These are phyloP conservation scores for Dendrolimus pini DNA, from an alignment of 2,888 invertebrate species.

Conservation along the genomic window DNA sequence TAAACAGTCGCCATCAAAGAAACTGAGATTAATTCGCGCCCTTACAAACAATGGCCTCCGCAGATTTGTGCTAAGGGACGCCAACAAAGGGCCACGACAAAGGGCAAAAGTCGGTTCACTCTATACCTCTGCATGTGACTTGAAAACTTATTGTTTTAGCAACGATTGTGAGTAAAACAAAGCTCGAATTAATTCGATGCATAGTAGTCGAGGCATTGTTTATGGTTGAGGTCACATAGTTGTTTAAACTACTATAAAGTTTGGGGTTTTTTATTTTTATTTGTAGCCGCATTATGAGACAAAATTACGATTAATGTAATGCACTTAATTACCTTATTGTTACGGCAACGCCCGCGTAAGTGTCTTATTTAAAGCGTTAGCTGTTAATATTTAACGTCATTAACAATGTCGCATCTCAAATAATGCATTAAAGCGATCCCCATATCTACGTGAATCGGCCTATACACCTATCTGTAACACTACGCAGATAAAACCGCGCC, in stretches of 20 bases:
- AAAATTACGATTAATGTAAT: no score
- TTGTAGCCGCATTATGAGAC: neutral
- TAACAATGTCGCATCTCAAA: no score
- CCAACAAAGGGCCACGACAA: conserved; percentile 57
- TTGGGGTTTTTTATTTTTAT: neutral
- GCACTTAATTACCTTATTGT: no score
- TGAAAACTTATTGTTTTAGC: conserved; percentile 56
- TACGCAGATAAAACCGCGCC: no score
- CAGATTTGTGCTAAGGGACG: conserved; percentile 16
- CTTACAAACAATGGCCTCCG: conserved; percentile 54
- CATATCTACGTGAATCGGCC: no score
- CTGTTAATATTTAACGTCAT: no score
- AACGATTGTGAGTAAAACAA: conserved; percentile 58
- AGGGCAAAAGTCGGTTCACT: conserved; percentile 43
- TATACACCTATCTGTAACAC: no score
- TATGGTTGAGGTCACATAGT: neutral
- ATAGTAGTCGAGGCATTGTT: conserved; percentile 12
- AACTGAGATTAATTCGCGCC: conserved; percentile 71
- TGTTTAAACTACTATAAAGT: conserved; percentile 1
- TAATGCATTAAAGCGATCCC: no score
- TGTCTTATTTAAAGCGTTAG: no score
- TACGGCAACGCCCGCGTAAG: no score
- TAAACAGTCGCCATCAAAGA: conserved; percentile 64
- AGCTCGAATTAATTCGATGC: conserved; percentile 53
- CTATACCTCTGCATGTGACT: conserved; percentile 76